phyloP scores from a whole-genome alignment of 1,140 invertebrate species.

The Coptotermes formosanus region DNA sequence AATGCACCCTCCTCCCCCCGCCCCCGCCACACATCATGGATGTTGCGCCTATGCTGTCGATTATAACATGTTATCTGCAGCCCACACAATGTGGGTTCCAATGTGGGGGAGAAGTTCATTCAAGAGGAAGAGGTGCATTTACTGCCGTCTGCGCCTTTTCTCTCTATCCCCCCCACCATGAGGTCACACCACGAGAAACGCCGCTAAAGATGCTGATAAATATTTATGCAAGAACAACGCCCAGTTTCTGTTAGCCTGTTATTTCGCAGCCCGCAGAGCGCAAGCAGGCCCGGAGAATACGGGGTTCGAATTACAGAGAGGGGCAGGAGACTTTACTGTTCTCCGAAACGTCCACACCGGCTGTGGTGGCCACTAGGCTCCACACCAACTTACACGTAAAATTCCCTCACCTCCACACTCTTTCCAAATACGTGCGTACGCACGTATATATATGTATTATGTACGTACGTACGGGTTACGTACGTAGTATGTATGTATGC shows the following conservation, averaged over 20 bases:
- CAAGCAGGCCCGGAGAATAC: no score
- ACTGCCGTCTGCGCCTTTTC: not conserved
- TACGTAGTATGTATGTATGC: no score
- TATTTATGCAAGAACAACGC: not conserved
- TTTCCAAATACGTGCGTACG: not conserved
- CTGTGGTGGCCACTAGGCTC: no score
- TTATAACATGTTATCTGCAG: constrained; percentile 19
- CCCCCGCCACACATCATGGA: not conserved
- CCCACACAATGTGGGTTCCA: constrained; percentile 1
- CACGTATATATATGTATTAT: no score
- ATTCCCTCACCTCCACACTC: not conserved
- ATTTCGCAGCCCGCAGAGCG: no score
- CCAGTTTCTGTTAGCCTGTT: not conserved
- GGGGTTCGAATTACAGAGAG: no score
- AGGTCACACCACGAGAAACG: not conserved
- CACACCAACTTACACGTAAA: not conserved
- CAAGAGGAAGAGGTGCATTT: constrained; percentile 6
- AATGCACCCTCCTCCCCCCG: not conserved
- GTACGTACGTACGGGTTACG: no score
- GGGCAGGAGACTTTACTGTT: not conserved
- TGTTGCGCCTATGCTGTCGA: not conserved
- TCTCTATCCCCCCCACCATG: not conserved
- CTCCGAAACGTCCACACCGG: no score
- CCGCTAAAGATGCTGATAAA: not conserved
- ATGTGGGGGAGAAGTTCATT: not conserved